Conservation (phyloP, 2,113 vertebrate genomes). For the Silurus meridionalis region DNA sequence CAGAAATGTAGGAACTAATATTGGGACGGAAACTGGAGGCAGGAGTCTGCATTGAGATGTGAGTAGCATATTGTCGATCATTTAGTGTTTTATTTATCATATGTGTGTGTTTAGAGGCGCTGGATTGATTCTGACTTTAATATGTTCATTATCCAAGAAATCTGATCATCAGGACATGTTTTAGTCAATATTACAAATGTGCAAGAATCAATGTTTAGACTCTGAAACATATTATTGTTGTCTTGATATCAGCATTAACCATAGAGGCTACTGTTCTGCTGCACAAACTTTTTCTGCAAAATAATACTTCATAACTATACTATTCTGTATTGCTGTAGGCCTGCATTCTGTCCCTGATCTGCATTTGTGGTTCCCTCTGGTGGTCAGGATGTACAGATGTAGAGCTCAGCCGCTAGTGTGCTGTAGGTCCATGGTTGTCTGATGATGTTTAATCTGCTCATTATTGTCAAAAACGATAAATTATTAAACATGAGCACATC, state of each 20-base stretch:
- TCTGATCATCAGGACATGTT: background rate
- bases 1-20: background rate
- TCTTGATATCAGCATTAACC: background rate
- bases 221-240: background rate
- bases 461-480: background rate
- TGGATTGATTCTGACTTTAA: background rate
- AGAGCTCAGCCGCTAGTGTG: background rate
- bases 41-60: slow-evolving; percentile 19
- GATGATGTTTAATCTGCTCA: background rate
- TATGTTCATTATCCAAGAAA: background rate
- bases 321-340: background rate
- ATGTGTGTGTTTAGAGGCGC: background rate
- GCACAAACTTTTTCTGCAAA: background rate
- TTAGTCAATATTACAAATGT: background rate
- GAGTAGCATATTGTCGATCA: slow-evolving; percentile 34
- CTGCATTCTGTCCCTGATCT: background rate
- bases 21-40: background rate
- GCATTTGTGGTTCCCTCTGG: background rate
- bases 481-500: background rate
- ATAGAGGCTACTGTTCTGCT: background rate
- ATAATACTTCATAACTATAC: background rate
- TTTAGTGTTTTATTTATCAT: background rate
- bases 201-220: background rate
- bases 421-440: background rate
- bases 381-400: background rate